phyloP scores from a whole-genome alignment of 2,797 vertebrate genomes.

The Sebastes paucispinis region DNA sequence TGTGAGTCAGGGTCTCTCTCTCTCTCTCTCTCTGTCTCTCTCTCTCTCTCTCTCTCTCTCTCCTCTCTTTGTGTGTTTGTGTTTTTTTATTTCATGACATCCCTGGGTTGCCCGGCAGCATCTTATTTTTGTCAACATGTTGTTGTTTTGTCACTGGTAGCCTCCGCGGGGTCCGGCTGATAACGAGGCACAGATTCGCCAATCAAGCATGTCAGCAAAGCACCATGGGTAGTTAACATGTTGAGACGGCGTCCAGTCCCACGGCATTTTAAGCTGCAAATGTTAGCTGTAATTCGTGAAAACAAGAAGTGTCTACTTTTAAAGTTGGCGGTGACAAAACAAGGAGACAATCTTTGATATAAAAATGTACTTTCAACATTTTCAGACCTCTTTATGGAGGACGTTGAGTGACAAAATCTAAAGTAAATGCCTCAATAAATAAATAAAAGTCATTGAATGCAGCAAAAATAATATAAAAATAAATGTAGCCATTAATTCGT shows the following conservation, averaged over 20 bases:
- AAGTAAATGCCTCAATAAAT: no score
- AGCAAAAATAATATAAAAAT: no score
- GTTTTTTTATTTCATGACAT: background rate
- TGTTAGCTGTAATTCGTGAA: background rate
- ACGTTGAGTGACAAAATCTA: no score
- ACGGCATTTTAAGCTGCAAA: background rate
- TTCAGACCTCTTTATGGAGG: background rate
- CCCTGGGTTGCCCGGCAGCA: slow-evolving; percentile 3
- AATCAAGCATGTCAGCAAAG: background rate
- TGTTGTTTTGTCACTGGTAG: background rate
- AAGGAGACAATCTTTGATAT: background rate
- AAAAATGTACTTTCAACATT: background rate
- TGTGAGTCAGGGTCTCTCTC: background rate
- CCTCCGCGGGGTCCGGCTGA: background rate
- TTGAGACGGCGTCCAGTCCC: background rate
- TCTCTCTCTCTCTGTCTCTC: background rate
- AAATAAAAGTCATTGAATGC: no score
- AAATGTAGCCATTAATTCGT: no score
- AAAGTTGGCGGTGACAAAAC: background rate
- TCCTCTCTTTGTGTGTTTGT: background rate
- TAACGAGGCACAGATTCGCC: slow-evolving; percentile 1
- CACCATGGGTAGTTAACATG: background rate
- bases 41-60: background rate
- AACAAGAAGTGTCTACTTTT: background rate
- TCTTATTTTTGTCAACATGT: slow-evolving; percentile 12